Base-by-base conservation (phyloP, 2,113 vertebrate genomes). In the Megaceryle maxima region DNA sequence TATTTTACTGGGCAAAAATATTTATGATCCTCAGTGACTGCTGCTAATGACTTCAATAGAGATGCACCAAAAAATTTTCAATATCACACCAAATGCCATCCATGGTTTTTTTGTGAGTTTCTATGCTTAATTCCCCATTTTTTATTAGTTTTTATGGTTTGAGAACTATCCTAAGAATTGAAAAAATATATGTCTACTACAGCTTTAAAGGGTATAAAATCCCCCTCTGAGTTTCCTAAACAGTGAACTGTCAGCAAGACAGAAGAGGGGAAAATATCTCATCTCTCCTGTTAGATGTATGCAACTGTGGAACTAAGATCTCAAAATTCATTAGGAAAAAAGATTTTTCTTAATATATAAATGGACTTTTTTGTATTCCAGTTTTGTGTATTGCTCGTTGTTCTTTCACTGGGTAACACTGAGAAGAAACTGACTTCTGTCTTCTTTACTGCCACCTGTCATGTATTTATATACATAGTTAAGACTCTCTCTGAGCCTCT, bases 241-340 rank as follows among this genome's bases (percentile, higher is more conserved):
- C 5, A 63, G 50, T 19, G 11, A 57, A 1, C 0, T 77, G 8
- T 87, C 1, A 1, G 26, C 4, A 64, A n/a, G 19, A 29, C 3
- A 44, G 22, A 33, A 43, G 13, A 60, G 26, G 11, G 19, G 25
- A 35, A 50, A 82, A 75, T 31, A 39, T 56, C 20, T 22, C 17
- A 11, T 62, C 5, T 81, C 9, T 57, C 33, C 17, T 22, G 3
- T 50, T 41, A 43, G 5, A 19, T 1, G 0, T 5, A n/a, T 19
- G 9, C 13, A 41, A 16, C 37, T 13, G 5, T 37, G n/a, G 16
- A 59, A 51, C 7, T 46, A 64, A 64, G 15, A 72, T 79, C 64
- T 4, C 19, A 72, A 67, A 85, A 68, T 59, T 59, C 6, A 31
- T 56, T 37, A 46, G 10, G 25, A 48, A 43, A 62, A 46, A 22